Base-by-base conservation (phyloP, 2,797 vertebrate species). In the Buceros bicornis region DNA sequence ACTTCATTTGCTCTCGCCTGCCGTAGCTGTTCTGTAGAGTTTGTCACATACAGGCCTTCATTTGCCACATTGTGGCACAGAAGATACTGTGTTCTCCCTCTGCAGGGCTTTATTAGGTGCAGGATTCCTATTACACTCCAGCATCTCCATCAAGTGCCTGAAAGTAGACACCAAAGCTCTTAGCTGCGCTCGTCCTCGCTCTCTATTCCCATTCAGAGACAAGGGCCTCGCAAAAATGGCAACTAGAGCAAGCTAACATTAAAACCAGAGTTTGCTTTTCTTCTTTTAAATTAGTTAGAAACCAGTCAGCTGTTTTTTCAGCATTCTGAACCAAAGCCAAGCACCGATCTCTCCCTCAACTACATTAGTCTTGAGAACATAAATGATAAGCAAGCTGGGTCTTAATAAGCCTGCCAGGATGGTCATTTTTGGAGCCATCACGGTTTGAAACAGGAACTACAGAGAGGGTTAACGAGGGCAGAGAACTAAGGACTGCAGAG, bases 361-460 rank as follows among this genome's bases (percentile, higher is more conserved):
- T 94, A n/a, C 6, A 91, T 91, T 95, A 96, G 67, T 67, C 90
- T 89, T 93, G 82, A 97, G 93, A 94, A 82, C 2, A 14, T 54
- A 90, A 96, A 95, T 82, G 69, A 69, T 88, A 96, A 95, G 54
- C 90, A 96, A 96, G 82, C 80, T 92, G 86, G 73, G 77, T 60
- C 33, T 96, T 96, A 94, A 95, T 45, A 51, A 95, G 40, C 73
- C 53, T 70, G 50, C 67, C 69, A 92, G 79, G 62, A 85, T 51
- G 57, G 86, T 43, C 48, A 91, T 93, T 97, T 95, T 92, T 86
- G 60, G 54, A 92, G 79, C 72, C 70, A 95, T 93, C 86, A 78
- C 33, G 82, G 77, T 70, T 91, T 95, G 69, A 97, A 96, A 94
- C 29, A 72, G 54, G 80, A 90, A 86, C 58, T 79, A 43, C 51